Base-by-base conservation (phyloP, 2,113 vertebrate genomes). In the Ceyx melanurus region DNA sequence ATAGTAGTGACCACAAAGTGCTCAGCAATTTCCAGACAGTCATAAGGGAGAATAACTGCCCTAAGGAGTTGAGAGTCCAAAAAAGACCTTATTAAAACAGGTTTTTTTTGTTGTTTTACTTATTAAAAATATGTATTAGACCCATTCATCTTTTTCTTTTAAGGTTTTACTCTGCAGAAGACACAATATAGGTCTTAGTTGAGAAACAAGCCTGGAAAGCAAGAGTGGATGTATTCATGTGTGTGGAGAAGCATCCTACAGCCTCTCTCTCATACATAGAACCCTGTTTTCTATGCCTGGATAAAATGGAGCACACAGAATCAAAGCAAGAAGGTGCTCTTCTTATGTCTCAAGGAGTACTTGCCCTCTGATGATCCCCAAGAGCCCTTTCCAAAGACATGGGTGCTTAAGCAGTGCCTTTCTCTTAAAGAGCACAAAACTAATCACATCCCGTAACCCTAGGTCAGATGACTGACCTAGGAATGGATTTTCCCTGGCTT, bases 1-100 rank as follows among this genome's bases (percentile, higher is more conserved):
- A 89, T 89, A 64, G 26, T 60, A 93, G 84, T 89, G 67, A 94
- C 94, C 94, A 73, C 61, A 85, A 94, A 94, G 57, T 67, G 56
- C 48, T 91, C 72, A 77, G 84, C 79, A 91, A 87, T 89, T 95
- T 92, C 46, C 56, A 95, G 72, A 67, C 25, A 67, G 80, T 96
- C 43, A 80, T n/a, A 71, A 70, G n/a, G 29, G 35, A 74, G 46
- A 94, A 90, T 73, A 76, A 80, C 58, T 74, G 64, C 57, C 75
- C 51, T 61, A 77, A 80, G 87, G 42, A 92, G 40, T 23, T 71
- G 19, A 72, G 31, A 87, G 42, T 67, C 46, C 29, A 77, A 89
- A 89, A 82, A 35, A 64, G 40, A 91, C 22, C 82, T 94, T 48
- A 82, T 93, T 93, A 82, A 87, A 89, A 61, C 5, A 48, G 31